phyloP scores from a whole-genome alignment of 2,113 vertebrate species.

The Sarotherodon lohbergeri region DNA sequence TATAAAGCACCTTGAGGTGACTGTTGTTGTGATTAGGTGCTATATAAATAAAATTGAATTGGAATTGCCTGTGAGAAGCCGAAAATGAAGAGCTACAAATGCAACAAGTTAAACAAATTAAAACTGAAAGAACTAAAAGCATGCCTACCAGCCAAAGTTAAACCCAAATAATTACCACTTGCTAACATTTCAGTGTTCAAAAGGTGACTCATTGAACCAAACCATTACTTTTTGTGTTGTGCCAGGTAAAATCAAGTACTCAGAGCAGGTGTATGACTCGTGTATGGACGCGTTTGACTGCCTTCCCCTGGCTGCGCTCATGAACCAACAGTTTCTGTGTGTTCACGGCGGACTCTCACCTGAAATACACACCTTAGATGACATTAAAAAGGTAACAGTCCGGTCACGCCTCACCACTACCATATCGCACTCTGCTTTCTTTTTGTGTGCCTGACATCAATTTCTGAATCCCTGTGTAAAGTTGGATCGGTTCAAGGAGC shows the following conservation, averaged over 20 bases:
- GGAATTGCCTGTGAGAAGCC: not conserved
- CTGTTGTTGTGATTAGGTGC: not conserved
- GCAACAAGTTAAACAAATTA: not conserved
- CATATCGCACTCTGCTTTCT: not conserved
- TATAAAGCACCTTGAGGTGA: not conserved
- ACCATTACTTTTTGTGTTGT: not conserved
- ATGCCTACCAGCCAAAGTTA: not conserved
- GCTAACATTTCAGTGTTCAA: not conserved
- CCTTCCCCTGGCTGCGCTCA: conserved; percentile 78
- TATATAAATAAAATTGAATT: not conserved
- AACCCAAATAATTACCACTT: not conserved
- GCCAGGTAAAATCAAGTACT: conserved; percentile 84
- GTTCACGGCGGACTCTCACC: conserved; percentile 80
- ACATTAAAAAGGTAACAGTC: conserved; percentile 76
- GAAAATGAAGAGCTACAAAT: not conserved
- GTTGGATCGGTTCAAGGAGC: conserved; percentile 82
- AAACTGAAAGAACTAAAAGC: not conserved
- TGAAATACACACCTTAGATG: conserved; percentile 81
- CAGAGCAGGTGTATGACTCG: conserved; percentile 80
- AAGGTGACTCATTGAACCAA: not conserved
- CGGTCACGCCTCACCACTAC: not conserved
- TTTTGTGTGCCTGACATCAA: not conserved
- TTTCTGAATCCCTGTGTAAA: conserved; percentile 11
- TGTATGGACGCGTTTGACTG: conserved; percentile 82
- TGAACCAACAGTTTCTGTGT: conserved; percentile 81